phyloP scores from a whole-genome alignment of 2,797 vertebrate species.

The Crocodylus rhombifer region DNA sequence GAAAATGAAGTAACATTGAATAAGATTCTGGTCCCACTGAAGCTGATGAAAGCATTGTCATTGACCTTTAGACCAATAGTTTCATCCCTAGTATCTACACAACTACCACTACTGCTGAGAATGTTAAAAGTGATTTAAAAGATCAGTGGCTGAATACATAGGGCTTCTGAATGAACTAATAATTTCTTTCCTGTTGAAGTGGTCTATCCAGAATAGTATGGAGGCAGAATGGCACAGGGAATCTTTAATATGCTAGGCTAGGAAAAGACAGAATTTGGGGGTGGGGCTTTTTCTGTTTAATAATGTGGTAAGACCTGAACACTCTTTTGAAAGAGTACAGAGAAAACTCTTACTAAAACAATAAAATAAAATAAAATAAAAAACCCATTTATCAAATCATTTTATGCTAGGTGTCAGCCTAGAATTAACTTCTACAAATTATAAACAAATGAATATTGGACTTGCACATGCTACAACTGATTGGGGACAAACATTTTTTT shows the following conservation, averaged over 20 bases:
- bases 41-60: neutral
- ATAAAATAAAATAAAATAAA: no score
- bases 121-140: neutral
- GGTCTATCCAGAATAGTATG: neutral
- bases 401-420: slow-evolving; percentile 24
- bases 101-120: neutral
- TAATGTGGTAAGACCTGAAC: neutral
- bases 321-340: neutral
- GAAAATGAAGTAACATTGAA: accelerated
- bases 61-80: neutral
- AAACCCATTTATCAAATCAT: neutral
- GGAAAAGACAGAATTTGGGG: no score
- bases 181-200: neutral
- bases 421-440: slow-evolving; percentile 3
- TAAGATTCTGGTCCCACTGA: neutral
- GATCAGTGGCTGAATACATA: neutral
- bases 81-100: neutral
- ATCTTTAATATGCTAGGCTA: neutral
- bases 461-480: neutral
- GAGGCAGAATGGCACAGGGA: neutral
- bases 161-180: neutral
- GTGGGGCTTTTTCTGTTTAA: neutral
- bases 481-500: neutral
- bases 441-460: neutral
- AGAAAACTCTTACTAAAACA: neutral